These are phyloP conservation scores for Triplophysa bombifrons DNA, from an alignment of 2,797 vertebrate genomes.

Conservation along the genomic window DNA sequence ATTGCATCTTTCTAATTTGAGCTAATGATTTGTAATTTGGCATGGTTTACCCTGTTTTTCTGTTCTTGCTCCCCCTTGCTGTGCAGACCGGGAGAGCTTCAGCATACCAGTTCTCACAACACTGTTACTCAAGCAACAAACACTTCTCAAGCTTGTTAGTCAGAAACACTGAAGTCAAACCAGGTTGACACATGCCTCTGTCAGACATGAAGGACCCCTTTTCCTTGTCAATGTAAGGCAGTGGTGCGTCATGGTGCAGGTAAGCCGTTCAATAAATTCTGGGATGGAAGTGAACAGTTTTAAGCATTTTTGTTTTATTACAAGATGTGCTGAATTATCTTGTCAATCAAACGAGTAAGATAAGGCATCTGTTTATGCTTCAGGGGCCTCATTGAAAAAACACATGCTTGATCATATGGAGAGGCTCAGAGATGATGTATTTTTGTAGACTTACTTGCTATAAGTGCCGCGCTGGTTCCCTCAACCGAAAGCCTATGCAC, in stretches of 20 bases:
- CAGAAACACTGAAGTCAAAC: conserved; percentile 33
- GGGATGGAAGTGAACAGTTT: conserved; percentile 1
- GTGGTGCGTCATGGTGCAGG: not conserved
- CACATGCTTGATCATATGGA: not conserved
- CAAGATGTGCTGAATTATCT: conserved; percentile 25
- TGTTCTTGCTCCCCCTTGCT: conserved; percentile 17
- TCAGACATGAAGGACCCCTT: conserved; percentile 2
- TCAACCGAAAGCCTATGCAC: no score
- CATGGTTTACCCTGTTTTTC: conserved; percentile 39
- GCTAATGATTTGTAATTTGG: conserved; percentile 68
- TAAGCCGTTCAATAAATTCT: conserved; percentile 2
- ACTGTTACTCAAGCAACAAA: conserved; percentile 36
- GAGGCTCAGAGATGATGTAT: no score
- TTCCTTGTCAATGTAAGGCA: conserved; percentile 5
- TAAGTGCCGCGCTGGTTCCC: no score
- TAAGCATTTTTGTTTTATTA: conserved; percentile 13
- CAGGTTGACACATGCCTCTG: conserved; percentile 15
- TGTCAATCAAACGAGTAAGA: conserved; percentile 24
- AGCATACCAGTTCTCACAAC: conserved; percentile 27
- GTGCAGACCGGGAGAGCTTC: conserved; percentile 2
- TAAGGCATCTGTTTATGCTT: conserved; percentile 31
- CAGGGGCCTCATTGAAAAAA: conserved; percentile 12
- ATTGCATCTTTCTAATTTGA: conserved; percentile 61
- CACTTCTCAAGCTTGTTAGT: conserved; percentile 26
- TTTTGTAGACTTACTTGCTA: no score